These are phyloP conservation scores for Chionomys nivalis DNA, from an alignment of 2,113 vertebrate genomes.

Conservation along the genomic window DNA sequence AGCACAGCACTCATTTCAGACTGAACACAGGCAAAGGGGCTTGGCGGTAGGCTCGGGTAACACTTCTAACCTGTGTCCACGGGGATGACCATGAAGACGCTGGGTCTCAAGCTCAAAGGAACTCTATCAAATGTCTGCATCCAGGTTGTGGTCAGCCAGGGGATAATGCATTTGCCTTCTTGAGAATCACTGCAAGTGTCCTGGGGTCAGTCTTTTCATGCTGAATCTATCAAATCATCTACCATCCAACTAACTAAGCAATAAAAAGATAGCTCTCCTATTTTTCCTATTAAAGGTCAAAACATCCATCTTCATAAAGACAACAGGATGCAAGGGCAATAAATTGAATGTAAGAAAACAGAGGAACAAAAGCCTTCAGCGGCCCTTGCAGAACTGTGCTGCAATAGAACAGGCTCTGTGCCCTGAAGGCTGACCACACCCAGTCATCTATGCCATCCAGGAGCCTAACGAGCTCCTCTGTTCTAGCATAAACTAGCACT, in stretches of 20 bases:
- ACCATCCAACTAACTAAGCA: not conserved
- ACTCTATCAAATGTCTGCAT: not conserved
- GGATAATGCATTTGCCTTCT: not conserved
- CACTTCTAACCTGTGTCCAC: not conserved
- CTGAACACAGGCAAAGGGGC: not conserved
- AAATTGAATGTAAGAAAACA: constrained; percentile 3
- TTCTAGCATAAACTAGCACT: constrained; percentile 57
- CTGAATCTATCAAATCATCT: not conserved
- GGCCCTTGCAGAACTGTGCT: not conserved
- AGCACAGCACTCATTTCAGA: not conserved
- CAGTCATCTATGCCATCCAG: not conserved
- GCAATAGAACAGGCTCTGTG: not conserved
- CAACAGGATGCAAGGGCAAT: not conserved
- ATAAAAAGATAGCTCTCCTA: not conserved
- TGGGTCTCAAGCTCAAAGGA: not conserved
- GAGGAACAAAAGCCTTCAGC: not conserved
- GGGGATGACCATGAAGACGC: not conserved
- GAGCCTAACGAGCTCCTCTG: not conserved
- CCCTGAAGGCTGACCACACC: not conserved
- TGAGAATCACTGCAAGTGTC: not conserved
- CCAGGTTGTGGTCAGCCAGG: not conserved
- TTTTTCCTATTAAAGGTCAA: constrained; percentile 51
- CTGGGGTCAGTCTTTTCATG: constrained; percentile 43
- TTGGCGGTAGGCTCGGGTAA: not conserved
- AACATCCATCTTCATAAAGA: not conserved